phyloP scores from a whole-genome alignment of 1,140 invertebrate genomes.

The Andrena cerasifolii region DNA sequence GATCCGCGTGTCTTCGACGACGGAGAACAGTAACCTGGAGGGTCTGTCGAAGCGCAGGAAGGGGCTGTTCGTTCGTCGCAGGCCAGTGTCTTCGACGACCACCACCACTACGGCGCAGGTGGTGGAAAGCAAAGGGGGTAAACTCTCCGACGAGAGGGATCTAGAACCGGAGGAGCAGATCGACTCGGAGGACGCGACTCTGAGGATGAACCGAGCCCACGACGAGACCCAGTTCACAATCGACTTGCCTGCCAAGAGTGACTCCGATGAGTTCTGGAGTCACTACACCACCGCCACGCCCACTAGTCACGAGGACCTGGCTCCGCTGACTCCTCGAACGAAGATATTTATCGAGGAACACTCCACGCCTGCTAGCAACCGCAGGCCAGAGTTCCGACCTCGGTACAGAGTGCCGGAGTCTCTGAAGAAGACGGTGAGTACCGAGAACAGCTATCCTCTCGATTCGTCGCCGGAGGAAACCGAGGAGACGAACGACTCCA shows the following conservation, averaged over 20 bases:
- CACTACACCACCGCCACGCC: slow-evolving; percentile 47
- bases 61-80: slow-evolving; percentile 69
- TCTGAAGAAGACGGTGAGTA: slow-evolving; percentile 2
- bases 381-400: slow-evolving; percentile 32
- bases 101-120: no score
- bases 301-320: neutral
- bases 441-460: neutral
- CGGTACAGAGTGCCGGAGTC: slow-evolving; percentile 45
- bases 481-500: slow-evolving; percentile 29
- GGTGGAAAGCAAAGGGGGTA: no score
- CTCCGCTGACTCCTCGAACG: neutral
- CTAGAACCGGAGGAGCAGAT: slow-evolving; percentile 17
- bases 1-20: slow-evolving; percentile 8
- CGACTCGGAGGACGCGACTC: slow-evolving; percentile 12
- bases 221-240: neutral
- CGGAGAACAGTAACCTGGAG: slow-evolving; percentile 26
- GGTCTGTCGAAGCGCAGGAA: slow-evolving; percentile 66
- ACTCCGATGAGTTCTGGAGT: slow-evolving; percentile 64
- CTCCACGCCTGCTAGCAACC: slow-evolving; percentile 19
- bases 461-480: slow-evolving; percentile 59
- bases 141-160: neutral
- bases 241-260: neutral
- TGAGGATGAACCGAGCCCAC: slow-evolving; percentile 15
- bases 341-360: neutral
- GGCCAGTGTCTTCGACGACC: slow-evolving; percentile 56